These are phyloP conservation scores for Octonoba sinensis DNA, from an alignment of 2,888 invertebrate genomes.

Conservation along the genomic window DNA sequence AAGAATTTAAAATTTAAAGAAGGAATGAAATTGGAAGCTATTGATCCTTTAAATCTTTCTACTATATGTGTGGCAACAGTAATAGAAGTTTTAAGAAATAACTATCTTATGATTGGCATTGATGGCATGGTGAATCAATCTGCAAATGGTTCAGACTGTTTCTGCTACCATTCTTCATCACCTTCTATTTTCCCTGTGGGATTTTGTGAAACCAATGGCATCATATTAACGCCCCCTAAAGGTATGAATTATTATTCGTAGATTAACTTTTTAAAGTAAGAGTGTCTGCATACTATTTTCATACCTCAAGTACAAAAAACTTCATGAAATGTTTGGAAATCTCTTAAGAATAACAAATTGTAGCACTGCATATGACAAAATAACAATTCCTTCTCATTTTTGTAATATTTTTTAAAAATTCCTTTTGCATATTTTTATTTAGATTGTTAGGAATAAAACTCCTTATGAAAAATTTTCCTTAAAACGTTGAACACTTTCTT, in stretches of 20 bases:
- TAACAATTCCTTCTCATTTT: no score
- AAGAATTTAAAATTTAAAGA: constrained; percentile 59
- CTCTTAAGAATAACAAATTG: no score
- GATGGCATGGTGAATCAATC: constrained; percentile 80
- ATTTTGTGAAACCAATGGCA: constrained; percentile 86
- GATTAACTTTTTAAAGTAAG: not conserved
- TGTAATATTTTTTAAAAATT: no score
- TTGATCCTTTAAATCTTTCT: constrained; percentile 95
- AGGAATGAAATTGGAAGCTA: constrained; percentile 88
- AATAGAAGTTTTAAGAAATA: constrained; percentile 90
- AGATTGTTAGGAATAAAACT: no score
- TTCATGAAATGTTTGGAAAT: no score
- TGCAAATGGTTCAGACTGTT: constrained; percentile 87
- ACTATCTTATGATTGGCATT: constrained; percentile 96
- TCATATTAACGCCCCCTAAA: constrained; percentile 85
- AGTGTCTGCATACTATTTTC: no score
- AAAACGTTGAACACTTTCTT: no score
- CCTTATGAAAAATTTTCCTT: no score
- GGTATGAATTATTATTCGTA: constrained; percentile 34
- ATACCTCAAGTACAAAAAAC: no score
- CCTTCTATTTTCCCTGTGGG: constrained; percentile 79
- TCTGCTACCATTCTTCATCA: constrained; percentile 97
- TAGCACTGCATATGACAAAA: no score
- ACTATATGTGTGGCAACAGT: constrained; percentile 96
- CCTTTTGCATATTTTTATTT: no score